These are phyloP conservation scores for Caenorhabditis wallacei DNA, from an alignment of 2,888 invertebrate species.

Conservation along the genomic window DNA sequence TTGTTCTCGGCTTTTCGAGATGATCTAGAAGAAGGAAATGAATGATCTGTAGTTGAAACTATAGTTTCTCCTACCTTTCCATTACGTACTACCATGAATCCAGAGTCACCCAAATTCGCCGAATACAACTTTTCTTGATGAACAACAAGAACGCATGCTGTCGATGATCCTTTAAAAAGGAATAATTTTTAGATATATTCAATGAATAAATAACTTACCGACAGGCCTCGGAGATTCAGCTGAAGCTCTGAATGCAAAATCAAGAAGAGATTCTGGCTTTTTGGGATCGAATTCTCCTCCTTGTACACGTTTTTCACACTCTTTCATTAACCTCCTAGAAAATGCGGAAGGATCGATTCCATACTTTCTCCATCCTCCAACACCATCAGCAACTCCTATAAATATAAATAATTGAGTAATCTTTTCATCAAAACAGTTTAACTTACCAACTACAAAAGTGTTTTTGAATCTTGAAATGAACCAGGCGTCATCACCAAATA, in stretches of 20 bases:
- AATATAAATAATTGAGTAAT: neutral
- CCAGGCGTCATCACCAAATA: conserved; percentile 98
- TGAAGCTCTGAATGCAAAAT: conserved; percentile 79
- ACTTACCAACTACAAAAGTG: conserved; percentile 94
- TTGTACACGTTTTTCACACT: conserved; percentile 82
- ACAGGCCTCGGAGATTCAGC: conserved; percentile 78
- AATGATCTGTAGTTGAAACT: neutral
- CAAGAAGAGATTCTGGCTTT: conserved; percentile 79
- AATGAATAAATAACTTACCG: conserved; percentile 61
- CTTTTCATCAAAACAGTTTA: neutral
- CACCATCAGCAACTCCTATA: conserved; percentile 97
- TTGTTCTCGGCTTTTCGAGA: conserved; percentile 96
- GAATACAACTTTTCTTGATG: conserved; percentile 94
- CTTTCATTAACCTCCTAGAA: conserved; percentile 94
- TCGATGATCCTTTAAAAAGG: conserved; percentile 89
- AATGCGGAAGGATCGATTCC: conserved; percentile 98
- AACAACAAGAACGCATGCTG: conserved; percentile 95
- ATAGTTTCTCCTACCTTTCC: conserved; percentile 85
- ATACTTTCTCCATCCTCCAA: conserved; percentile 98
- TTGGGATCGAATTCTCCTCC: conserved; percentile 90
- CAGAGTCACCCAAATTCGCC: conserved; percentile 99
- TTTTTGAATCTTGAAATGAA: conserved; percentile 89
- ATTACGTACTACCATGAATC: conserved; percentile 93
- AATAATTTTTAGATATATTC: neutral
- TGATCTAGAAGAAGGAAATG: conserved; percentile 84